These are phyloP conservation scores for Xanthia icteritia DNA, from an alignment of 2,888 invertebrate genomes.

Conservation along the genomic window DNA sequence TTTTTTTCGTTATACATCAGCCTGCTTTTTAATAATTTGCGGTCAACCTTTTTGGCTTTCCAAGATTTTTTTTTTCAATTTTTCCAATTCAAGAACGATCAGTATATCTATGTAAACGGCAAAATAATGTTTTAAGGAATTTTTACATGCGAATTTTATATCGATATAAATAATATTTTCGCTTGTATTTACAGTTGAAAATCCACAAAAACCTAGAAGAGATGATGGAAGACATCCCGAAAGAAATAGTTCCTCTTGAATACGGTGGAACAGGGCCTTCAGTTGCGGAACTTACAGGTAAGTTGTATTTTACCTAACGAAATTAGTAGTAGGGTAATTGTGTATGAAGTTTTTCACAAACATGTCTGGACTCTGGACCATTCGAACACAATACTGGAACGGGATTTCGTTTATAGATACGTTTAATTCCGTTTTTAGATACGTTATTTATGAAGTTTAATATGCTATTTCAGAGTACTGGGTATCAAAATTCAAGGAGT, in stretches of 20 bases:
- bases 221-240: slow-evolving; percentile 90
- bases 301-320: slow-evolving; percentile 8
- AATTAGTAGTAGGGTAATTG: neutral
- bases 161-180: neutral
- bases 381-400: too few relatives aligned
- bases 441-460: neutral
- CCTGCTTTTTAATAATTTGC: neutral
- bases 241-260: slow-evolving; percentile 91
- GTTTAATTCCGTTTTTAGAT: too few relatives aligned
- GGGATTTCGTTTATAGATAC: neutral
- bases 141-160: neutral
- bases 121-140: neutral
- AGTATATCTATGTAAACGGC: neutral
- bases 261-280: slow-evolving; percentile 92
- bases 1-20: neutral
- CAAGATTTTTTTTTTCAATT: neutral
- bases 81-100: neutral
- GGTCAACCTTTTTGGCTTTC: neutral
- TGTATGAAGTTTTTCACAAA: neutral
- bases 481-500: slow-evolving; percentile 88
- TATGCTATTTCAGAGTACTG: slow-evolving; percentile 82
- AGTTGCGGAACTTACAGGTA: slow-evolving; percentile 88
- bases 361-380: too few relatives aligned
- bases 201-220: slow-evolving; percentile 89
- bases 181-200: slow-evolving; percentile 83